These are phyloP conservation scores for Leucopsar rothschildi DNA, from an alignment of 2,113 vertebrate species.

Conservation along the genomic window DNA sequence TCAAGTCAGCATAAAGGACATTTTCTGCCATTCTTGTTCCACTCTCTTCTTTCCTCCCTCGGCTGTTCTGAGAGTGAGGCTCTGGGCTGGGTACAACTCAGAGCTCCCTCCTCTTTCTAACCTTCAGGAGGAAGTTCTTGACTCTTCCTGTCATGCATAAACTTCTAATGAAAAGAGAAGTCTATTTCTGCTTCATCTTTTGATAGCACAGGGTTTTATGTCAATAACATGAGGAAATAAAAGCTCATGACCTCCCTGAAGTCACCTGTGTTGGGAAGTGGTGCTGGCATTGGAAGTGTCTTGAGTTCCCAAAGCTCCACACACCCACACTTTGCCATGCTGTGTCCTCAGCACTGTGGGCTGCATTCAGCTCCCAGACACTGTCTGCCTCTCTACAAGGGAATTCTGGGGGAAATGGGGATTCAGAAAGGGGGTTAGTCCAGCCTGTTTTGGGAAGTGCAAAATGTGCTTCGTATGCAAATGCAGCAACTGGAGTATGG, in stretches of 20 bases:
- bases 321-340: neutral
- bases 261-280: neutral
- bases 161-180: neutral
- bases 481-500: neutral
- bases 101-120: neutral
- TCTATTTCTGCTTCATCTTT: neutral
- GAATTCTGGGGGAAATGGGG: neutral
- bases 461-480: neutral
- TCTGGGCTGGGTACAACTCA: neutral
- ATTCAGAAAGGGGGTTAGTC: neutral
- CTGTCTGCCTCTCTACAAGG: neutral
- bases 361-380: neutral
- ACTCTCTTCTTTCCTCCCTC: fast-evolving
- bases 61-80: neutral
- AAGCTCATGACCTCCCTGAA: neutral
- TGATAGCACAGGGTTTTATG: neutral
- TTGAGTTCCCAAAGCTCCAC: neutral
- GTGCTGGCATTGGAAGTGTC: neutral
- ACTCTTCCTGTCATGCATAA: neutral
- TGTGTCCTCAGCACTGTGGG: neutral
- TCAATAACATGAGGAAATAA: neutral
- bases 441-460: fast-evolving
- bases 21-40: neutral
- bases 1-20: neutral
- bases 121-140: neutral